Evolutionary conservation across 2,113 vertebrate genomes (phyloP).

Genomic region (Tragelaphus strepsiceros): DNA sequence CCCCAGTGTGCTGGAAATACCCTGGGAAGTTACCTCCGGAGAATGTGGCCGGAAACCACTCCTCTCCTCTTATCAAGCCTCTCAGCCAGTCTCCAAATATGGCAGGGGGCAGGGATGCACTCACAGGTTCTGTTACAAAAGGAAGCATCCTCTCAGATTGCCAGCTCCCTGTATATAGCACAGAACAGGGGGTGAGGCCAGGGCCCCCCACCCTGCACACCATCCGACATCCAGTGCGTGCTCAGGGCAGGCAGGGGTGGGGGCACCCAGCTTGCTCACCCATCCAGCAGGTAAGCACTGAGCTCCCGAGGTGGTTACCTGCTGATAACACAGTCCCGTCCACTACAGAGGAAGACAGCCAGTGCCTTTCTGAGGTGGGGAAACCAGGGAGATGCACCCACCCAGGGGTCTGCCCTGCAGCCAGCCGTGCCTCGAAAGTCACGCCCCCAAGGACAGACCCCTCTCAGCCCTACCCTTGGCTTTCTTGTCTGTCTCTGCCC

Average conservation of each 20-base stretch:
- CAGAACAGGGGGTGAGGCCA: background rate
- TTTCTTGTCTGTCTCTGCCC: background rate
- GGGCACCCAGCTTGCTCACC: background rate
- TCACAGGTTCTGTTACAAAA: background rate
- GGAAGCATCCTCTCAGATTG: background rate
- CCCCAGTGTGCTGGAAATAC: background rate
- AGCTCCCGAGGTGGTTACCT: background rate
- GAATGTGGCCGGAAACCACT: background rate
- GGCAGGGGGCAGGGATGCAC: background rate
- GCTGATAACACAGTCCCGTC: background rate
- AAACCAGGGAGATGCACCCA: background rate
- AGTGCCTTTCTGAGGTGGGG: background rate
- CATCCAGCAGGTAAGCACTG: background rate
- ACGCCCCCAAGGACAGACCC: background rate
- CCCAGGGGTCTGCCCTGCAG: accelerated
- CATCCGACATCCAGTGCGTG: background rate
- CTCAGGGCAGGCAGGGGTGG: background rate
- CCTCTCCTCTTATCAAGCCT: background rate
- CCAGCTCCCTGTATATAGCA: background rate
- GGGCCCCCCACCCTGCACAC: accelerated
- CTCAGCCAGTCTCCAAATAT: background rate
- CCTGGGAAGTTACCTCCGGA: background rate
- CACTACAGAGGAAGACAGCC: background rate
- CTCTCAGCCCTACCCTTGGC: background rate
- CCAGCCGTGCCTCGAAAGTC: accelerated